Percentiles rank a stretch among this genome's conserved stretches.
Conservation (phyloP, 2,797 vertebrate species). For the Triplophysa bombifrons region DNA sequence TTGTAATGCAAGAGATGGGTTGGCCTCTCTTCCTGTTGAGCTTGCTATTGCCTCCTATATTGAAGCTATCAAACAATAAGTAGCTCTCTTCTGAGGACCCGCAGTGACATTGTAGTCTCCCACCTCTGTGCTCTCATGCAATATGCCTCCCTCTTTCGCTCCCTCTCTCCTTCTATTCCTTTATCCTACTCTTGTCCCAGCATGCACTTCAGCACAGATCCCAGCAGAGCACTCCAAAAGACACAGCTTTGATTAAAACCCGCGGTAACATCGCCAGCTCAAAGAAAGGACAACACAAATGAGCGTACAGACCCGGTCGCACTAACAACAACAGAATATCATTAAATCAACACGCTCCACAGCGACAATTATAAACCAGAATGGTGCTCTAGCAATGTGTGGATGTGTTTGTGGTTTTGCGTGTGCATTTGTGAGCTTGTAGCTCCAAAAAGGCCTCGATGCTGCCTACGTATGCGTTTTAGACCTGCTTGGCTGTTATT, state of each 20-base stretch:
- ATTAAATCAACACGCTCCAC: conserved; percentile 1
- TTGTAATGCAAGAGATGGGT: not conserved
- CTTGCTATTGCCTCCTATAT: conserved; percentile 64
- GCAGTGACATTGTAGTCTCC: conserved; percentile 74
- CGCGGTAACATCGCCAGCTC: conserved; percentile 72
- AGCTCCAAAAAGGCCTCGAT: not conserved
- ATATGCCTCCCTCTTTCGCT: conserved; percentile 60
- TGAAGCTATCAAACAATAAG: conserved; percentile 83
- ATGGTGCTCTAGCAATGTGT: not conserved
- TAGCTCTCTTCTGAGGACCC: conserved; percentile 68
- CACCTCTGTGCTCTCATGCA: conserved; percentile 72
- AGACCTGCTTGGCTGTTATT: not conserved
- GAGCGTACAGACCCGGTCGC: conserved; percentile 66
- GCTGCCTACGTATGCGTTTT: not conserved
- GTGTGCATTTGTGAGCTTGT: not conserved
- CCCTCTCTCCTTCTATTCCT: conserved; percentile 47
- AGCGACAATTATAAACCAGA: conserved; percentile 19
- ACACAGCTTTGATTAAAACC: conserved; percentile 85
- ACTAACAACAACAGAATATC: conserved; percentile 25
- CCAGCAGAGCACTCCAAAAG: conserved; percentile 80
- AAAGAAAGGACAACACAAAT: conserved; percentile 69
- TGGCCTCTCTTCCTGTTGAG: conserved; percentile 30
- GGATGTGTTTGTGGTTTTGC: conserved; percentile 37
- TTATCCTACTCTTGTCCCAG: conserved; percentile 52
- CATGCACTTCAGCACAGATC: conserved; percentile 65